Conservation (phyloP, 2,888 invertebrate genomes). For the Hybos culiciformis region DNA sequence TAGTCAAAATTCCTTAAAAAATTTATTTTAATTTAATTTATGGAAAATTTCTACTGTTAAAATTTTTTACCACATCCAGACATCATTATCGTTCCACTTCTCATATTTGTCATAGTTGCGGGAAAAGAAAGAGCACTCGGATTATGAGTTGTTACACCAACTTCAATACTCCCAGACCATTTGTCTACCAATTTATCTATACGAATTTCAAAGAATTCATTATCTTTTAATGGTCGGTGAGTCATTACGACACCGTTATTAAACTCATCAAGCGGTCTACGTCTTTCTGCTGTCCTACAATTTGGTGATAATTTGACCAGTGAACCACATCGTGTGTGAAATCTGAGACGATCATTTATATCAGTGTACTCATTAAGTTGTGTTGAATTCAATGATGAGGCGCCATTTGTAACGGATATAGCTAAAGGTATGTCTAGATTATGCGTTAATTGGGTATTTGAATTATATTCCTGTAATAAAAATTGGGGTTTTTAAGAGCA, state of each 20-base stretch:
- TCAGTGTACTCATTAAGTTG: conserved; percentile 28
- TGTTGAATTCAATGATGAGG: conserved; percentile 13
- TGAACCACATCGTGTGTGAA: conserved; percentile 79
- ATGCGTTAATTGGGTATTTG: background rate
- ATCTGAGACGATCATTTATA: conserved; percentile 53
- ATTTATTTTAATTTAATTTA: too few relatives aligned
- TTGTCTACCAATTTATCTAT: conserved; percentile 87
- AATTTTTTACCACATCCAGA: conserved; percentile 92
- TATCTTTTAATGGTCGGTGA: conserved; percentile 69
- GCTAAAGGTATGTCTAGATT: background rate
- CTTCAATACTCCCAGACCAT: conserved; percentile 63
- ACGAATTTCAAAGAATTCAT: conserved; percentile 88
- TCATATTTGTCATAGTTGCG: conserved; percentile 95
- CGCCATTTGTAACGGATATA: background rate
- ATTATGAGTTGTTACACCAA: conserved; percentile 87
- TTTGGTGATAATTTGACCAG: conserved; percentile 73
- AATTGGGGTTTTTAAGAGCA: too few relatives aligned
- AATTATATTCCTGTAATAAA: too few relatives aligned
- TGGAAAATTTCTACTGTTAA: too few relatives aligned
- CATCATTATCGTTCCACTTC: conserved; percentile 88
- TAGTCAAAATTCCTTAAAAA: too few relatives aligned
- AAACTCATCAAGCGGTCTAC: conserved; percentile 82
- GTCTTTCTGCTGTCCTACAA: conserved; percentile 72
- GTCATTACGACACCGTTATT: conserved; percentile 96
- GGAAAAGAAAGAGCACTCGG: conserved; percentile 82